phyloP scores from a whole-genome alignment of 2,113 vertebrate genomes.

The Odontesthes bonariensis region DNA sequence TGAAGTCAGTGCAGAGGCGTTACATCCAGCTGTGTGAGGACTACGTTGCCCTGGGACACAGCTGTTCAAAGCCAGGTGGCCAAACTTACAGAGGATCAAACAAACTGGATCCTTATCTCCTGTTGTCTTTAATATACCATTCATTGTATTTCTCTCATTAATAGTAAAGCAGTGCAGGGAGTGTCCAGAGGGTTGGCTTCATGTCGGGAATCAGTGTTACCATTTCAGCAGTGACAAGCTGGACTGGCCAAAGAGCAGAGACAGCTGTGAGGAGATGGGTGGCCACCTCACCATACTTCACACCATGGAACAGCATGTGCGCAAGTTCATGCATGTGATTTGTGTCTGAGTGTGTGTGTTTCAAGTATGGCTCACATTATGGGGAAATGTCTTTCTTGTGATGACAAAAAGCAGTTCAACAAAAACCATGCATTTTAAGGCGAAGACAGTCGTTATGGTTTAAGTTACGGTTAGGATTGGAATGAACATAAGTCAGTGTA shows the following conservation, averaged over 20 bases:
- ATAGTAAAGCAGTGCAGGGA: conserved; percentile 50
- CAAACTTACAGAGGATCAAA: conserved; percentile 29
- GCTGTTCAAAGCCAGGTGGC: conserved; percentile 58
- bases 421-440: not conserved
- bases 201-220: conserved; percentile 57
- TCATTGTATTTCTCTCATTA: conserved; percentile 18
- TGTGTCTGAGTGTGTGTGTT: conserved; percentile 16
- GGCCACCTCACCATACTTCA: conserved; percentile 68
- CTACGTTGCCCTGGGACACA: conserved; percentile 42
- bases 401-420: not conserved
- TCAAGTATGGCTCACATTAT: not conserved
- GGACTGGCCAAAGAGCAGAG: conserved; percentile 65
- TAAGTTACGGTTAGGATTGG: not conserved
- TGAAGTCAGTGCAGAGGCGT: conserved; percentile 35
- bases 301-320: conserved; percentile 64
- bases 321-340: conserved; percentile 3
- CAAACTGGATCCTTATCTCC: conserved; percentile 21
- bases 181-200: conserved; percentile 66
- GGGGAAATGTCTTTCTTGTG: not conserved
- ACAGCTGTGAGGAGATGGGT: conserved; percentile 61
- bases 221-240: conserved; percentile 70
- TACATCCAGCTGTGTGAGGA: conserved; percentile 65
- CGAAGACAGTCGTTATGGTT: not conserved
- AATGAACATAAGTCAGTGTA: not conserved
- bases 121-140: conserved; percentile 23